Base-by-base conservation (phyloP, 1,140 invertebrate genomes). In the Drosophila eugracilis region DNA sequence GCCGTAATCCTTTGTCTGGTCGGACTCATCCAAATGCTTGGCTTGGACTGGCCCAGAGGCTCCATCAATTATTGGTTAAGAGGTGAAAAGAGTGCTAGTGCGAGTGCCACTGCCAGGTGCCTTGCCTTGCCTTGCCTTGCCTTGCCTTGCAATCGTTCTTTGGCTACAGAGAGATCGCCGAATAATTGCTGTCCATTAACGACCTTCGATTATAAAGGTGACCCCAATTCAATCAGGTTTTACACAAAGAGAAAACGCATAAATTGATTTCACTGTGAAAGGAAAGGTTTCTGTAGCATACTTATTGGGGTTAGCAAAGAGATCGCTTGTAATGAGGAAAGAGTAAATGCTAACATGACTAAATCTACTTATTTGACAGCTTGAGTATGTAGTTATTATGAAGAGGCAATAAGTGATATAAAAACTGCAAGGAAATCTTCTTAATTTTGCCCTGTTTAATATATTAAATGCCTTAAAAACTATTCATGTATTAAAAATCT, bases 11-110 rank as follows among this genome's bases (percentile, higher is more conserved):
- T 45, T 66, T 59, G 39, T 54, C 22, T 47, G 30, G 30, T 22
- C 50, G 24, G 58, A 21, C 41, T 44, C 41, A 44, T 45, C 42
- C 42, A 22, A 45, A n/a, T 3, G 42, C 42, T 24, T 26, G 54
- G 39, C 21, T 17, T 28, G 22, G 37, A 60, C 30, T 32, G 55
- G 57, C 60, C 42, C 34, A 65, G 36, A 49, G 62, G 42, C 57
- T 58, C 66, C 42, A 69, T 57, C 75, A 67, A 77, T 67, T 60
- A 57, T 49, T 21, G 24, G 17, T 41, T 6, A n/a, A n/a, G 3
- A 54, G 67, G 19, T 73, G 60, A 30, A 14, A 21, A 19, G 32
- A 21, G 24, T 28, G 7, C n/a, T 7, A 6, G 14, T 10, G 10
- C n/a, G n/a, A n/a, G n/a, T n/a, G n/a, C n/a, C n/a, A n/a, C n/a